Percentiles rank a stretch among this genome's conserved stretches.
Evolutionary conservation across 2,888 invertebrate genomes (phyloP).

Genomic region (Autographa gamma): DNA sequence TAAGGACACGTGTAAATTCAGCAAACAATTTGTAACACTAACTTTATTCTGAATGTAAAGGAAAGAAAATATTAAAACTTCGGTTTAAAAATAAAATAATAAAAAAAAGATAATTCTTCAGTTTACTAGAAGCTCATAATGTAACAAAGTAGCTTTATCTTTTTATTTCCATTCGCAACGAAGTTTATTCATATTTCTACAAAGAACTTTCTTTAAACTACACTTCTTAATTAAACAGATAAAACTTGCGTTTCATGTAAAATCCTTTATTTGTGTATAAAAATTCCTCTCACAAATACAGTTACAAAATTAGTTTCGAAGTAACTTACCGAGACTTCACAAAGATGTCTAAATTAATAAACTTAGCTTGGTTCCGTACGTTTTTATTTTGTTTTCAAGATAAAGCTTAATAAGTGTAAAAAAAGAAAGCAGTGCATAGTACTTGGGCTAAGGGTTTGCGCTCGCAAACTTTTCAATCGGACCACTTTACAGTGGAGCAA

Average conservation of each 20-base stretch:
- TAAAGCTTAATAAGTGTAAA: conserved; percentile 59
- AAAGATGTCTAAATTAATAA: conserved; percentile 70
- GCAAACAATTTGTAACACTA: background rate
- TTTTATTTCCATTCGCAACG: background rate
- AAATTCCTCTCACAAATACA: conserved; percentile 27
- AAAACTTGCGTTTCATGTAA: conserved; percentile 9
- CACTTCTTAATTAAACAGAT: background rate
- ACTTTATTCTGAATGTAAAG: background rate
- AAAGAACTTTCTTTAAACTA: background rate
- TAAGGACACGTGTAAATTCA: background rate
- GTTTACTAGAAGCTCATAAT: background rate
- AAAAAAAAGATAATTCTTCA: background rate
- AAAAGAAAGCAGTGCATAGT: conserved; percentile 68
- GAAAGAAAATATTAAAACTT: too few relatives aligned
- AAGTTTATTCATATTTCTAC: background rate
- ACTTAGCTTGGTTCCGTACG: conserved; percentile 47
- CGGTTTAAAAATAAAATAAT: too few relatives aligned
- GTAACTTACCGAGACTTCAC: conserved; percentile 48
- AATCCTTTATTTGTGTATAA: conserved; percentile 6
- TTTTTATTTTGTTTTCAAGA: conserved; percentile 48
- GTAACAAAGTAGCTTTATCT: background rate
- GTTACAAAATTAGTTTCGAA: conserved; percentile 45
- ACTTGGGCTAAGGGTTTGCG: conserved; percentile 72
- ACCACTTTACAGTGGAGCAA: conserved; percentile 71
- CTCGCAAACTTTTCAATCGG: conserved; percentile 77